phyloP scores from a whole-genome alignment of 2,113 vertebrate species.

The Axis porcinus region DNA sequence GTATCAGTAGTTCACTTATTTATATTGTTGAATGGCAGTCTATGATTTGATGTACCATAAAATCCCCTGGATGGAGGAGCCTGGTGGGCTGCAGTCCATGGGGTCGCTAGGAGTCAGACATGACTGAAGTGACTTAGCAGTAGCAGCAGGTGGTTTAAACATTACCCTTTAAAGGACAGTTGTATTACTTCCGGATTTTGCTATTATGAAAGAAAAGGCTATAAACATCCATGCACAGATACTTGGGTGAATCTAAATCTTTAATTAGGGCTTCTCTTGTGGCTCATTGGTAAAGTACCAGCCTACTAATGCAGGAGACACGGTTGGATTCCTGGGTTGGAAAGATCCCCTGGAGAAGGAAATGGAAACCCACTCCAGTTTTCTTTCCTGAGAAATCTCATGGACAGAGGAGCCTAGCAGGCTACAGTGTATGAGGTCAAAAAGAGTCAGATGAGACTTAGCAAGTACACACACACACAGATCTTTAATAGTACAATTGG shows the following conservation, averaged over 20 bases:
- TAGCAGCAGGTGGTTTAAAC: background rate
- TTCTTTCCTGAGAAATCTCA: background rate
- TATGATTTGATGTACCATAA: background rate
- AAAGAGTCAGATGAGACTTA: background rate
- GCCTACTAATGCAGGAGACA: background rate
- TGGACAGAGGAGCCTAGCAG: background rate
- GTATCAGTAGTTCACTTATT: background rate
- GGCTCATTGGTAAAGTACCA: background rate
- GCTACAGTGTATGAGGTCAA: background rate
- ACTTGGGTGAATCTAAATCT: background rate
- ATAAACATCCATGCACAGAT: background rate
- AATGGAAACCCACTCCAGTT: background rate
- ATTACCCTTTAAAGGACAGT: background rate
- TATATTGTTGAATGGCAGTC: background rate
- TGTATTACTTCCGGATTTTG: background rate
- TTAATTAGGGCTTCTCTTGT: background rate
- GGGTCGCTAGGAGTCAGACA: too few species aligned
- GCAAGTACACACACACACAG: background rate
- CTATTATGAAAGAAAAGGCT: background rate
- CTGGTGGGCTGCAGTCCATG: too few species aligned
- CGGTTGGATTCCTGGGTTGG: background rate
- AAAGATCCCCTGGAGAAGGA: background rate
- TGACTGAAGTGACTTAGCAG: too few species aligned
- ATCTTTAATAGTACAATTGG: background rate
- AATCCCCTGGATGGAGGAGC: too few species aligned